These are phyloP conservation scores for Conopomorpha cramerella DNA, from an alignment of 1,140 invertebrate species.

Conservation along the genomic window DNA sequence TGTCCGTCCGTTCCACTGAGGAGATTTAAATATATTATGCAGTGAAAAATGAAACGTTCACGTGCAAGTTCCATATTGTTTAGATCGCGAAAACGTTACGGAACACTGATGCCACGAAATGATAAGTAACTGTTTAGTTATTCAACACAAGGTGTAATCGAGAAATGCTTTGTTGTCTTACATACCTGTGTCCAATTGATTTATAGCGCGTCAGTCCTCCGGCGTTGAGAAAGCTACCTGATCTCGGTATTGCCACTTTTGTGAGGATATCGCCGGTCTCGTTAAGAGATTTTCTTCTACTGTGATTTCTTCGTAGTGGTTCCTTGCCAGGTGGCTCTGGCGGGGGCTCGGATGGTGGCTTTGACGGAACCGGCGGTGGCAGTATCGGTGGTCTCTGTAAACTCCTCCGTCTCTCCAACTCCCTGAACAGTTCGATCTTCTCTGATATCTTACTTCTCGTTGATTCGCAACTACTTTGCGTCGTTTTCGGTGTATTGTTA, in stretches of 20 bases:
- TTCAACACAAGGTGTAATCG: no score
- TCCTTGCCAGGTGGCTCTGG: conserved; percentile 29
- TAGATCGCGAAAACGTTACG: no score
- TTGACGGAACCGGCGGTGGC: conserved; percentile 51
- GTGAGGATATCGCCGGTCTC: conserved; percentile 77
- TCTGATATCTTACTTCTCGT: conserved; percentile 54
- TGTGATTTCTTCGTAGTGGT: conserved; percentile 51
- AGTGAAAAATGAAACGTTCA: no score
- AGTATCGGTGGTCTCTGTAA: conserved; percentile 48
- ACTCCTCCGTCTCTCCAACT: conserved; percentile 57
- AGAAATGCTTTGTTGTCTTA: no score
- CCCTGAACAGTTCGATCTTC: conserved; percentile 57
- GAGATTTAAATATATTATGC: no score
- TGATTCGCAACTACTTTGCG: conserved; percentile 43
- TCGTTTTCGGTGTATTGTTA: conserved; percentile 15
- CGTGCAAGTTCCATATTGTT: no score
- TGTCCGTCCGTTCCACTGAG: no score
- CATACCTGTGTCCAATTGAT: conserved; percentile 65
- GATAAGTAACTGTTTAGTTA: no score
- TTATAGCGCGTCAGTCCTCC: conserved; percentile 72
- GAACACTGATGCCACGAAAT: no score
- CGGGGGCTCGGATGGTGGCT: conserved; percentile 22
- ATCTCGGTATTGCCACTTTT: conserved; percentile 80
- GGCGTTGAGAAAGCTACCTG: conserved; percentile 80
- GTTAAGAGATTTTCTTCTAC: conserved; percentile 45